A percentile compares a stretch with the other conserved stretches of the same genome.
Conservation (phyloP, 1,140 invertebrate genomes). For the Neotoxoptera formosana region DNA sequence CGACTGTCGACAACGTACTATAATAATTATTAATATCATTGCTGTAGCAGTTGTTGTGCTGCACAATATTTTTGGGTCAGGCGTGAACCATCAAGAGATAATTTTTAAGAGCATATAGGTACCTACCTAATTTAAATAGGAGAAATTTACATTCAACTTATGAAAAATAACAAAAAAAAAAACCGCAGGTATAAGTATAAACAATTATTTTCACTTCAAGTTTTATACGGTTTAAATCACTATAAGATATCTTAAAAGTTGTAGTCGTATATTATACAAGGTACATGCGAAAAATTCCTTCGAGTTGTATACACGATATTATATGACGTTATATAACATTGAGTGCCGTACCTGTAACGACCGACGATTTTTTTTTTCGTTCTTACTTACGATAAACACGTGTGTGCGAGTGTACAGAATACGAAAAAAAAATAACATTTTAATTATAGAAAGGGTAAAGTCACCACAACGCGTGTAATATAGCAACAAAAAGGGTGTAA, state of each 20-base stretch:
- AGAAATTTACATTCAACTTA: not conserved
- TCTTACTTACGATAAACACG: not conserved
- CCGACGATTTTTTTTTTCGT: constrained; percentile 1
- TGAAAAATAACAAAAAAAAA: not conserved
- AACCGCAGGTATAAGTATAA: not conserved
- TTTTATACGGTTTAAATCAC: not conserved
- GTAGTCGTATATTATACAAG: not conserved
- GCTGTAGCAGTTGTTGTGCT: not conserved
- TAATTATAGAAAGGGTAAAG: constrained; percentile 43
- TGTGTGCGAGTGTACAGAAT: not conserved
- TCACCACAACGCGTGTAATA: not conserved
- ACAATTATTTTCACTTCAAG: not conserved
- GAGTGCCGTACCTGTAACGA: not conserved
- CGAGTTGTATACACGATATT: not conserved
- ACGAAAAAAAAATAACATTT: constrained; percentile 26
- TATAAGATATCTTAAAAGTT: not conserved
- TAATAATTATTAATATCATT: not conserved
- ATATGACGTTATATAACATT: not conserved
- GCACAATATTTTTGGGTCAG: not conserved
- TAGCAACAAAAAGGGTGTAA: not conserved
- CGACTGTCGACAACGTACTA: not conserved
- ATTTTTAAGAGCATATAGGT: not conserved
- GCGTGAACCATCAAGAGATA: not conserved
- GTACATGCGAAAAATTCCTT: not conserved
- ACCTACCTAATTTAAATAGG: not conserved